Evolutionary conservation across 2,113 vertebrate genomes (phyloP).

Genomic region (Budorcas taxicolor): DNA sequence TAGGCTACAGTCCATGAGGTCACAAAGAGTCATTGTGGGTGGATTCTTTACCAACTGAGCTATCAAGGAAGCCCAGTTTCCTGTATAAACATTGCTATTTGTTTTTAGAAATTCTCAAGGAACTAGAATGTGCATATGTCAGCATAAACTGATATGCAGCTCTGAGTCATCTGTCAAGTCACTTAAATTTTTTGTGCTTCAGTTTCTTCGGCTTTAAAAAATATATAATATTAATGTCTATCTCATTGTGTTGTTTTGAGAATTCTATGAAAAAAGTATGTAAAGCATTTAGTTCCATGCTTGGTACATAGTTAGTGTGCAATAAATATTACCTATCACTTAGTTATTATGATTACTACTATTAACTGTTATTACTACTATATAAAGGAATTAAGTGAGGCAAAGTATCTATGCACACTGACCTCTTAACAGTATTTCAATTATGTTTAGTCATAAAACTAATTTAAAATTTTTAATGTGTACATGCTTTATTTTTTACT

Average conservation of each 20-base stretch:
- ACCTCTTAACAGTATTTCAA: not conserved
- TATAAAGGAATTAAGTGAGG: not conserved
- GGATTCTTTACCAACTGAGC: not conserved
- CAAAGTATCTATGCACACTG: not conserved
- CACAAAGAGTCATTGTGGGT: not conserved
- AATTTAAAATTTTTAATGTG: not conserved
- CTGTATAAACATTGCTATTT: constrained; percentile 19
- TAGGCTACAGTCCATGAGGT: too few relatives aligned
- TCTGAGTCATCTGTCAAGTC: not conserved
- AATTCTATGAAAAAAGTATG: not conserved
- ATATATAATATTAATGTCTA: not conserved
- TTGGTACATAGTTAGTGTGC: not conserved
- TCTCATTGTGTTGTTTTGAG: constrained; percentile 4
- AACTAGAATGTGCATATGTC: not conserved
- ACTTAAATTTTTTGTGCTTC: not conserved
- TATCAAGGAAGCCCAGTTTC: not conserved
- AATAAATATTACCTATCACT: not conserved
- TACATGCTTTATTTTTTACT: constrained; percentile 16
- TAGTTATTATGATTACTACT: not conserved
- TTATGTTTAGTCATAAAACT: constrained; percentile 21
- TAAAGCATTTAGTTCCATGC: constrained; percentile 8
- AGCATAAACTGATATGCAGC: not conserved
- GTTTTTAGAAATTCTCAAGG: constrained; percentile 19
- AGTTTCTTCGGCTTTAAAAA: constrained; percentile 34
- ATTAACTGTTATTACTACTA: not conserved